Evolutionary conservation across 35 echinoderm and acorn worm species (phyloP), one percentile per base, ranked within the genome.

Genomic region (Patiria miniata): DNA sequence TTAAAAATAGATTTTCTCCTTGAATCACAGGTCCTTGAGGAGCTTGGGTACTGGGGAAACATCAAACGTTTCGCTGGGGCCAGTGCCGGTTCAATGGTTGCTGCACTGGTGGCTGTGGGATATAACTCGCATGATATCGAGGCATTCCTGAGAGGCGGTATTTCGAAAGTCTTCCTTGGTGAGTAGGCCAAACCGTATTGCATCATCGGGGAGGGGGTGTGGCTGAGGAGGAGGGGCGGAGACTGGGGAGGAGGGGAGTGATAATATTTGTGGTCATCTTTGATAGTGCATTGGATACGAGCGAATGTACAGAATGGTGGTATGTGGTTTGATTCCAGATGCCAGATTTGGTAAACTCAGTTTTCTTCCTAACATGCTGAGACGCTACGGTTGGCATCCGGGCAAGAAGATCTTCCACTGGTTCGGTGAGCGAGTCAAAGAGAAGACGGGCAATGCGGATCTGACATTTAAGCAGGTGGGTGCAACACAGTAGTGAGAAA

Each of bases 351-450:
- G 95, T 38, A 42, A 40, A n/a, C 82, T 54, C 26, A 94, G 92
- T 69, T 47, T 94, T 14, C 37, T 98, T 42, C 95, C 95, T 1
- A 98, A 98, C 82, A 36, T 92, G 0, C 47, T 56, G 9, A 57
- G 52, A 38, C 50, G 81, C 39, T 94, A 80, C 83, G 95, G 95
- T 12, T 98, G 95, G 92, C 92, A 98, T 83, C 91, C 91, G 17
- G 95, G 95, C 42, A 76, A 87, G 28, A 81, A 86, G 51, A 83
- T 91, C 18, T 85, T 68, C 26, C 40, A 68, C 6, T 94, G 89
- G 92, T 88, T 94, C 34, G 91, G 91, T 38, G 58, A 89, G 12
- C 37, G 40, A 52, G 65, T 98, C 28, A 50, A 83, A 37, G 68
- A 28, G 22, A 90, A 87, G 37, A 60, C 88, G n/a, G 86, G 55